Percentiles rank a stretch among this genome's conserved stretches.
Evolutionary conservation across 2,888 invertebrate species (phyloP).

Genomic region (Tetheella fluctuosa): DNA sequence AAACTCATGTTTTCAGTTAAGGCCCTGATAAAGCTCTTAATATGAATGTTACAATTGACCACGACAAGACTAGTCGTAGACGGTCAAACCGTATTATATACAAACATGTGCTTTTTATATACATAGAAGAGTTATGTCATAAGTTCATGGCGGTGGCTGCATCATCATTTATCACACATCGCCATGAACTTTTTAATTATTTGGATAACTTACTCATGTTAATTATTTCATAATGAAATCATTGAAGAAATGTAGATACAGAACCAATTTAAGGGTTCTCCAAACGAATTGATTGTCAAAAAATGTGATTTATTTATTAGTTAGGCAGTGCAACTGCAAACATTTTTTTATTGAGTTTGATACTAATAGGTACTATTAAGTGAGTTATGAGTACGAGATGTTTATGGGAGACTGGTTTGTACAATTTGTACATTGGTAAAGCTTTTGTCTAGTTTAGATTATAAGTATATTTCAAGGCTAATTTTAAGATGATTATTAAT

Average conservation of each 20-base stretch:
- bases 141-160: neutral
- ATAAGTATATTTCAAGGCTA: neutral
- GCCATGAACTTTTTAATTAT: too few relatives aligned
- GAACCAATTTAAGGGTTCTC: neutral
- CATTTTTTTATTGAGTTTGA: neutral
- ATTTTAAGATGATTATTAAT: neutral
- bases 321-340: neutral
- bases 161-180: too few relatives aligned
- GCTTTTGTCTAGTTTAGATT: neutral
- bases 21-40: too few relatives aligned
- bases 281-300: neutral
- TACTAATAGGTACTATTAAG: neutral
- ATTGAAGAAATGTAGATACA: too few relatives aligned
- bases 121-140: neutral
- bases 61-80: too few relatives aligned
- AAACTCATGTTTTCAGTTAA: too few relatives aligned
- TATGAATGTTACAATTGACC: too few relatives aligned
- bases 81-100: too few relatives aligned
- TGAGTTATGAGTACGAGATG: neutral
- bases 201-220: neutral
- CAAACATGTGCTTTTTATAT: too few relatives aligned
- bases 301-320: conserved; percentile 6
- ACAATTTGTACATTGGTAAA: neutral
- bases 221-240: too few relatives aligned
- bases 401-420: neutral